These are phyloP conservation scores for Melinaea marsaeus DNA, from an alignment of 2,888 invertebrate species.

Conservation along the genomic window DNA sequence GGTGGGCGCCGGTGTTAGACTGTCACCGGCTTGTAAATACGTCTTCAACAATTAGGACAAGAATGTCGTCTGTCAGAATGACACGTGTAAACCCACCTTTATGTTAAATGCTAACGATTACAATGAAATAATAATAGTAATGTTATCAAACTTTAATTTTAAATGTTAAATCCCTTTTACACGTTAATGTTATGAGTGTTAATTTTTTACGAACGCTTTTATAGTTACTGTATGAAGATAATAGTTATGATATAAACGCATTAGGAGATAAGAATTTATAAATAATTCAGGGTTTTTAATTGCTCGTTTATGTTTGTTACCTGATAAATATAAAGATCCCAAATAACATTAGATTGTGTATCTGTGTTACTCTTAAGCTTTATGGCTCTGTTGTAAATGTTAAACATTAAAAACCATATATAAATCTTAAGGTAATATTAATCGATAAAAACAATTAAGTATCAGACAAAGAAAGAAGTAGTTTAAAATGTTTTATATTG, in stretches of 20 bases:
- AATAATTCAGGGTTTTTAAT: conserved; percentile 34
- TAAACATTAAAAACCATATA: neutral
- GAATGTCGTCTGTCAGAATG: conserved; percentile 22
- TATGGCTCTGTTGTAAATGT: conserved; percentile 1
- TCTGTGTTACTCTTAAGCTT: conserved; percentile 13
- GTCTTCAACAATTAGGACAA: conserved; percentile 34
- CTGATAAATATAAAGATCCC: conserved; percentile 38
- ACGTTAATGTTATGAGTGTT: conserved; percentile 32
- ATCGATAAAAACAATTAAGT: too few species aligned
- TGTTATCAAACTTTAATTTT: neutral
- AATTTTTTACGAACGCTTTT: conserved; percentile 33
- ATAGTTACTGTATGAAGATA: conserved; percentile 36
- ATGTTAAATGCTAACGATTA: conserved; percentile 47
- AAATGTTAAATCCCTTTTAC: conserved; percentile 22
- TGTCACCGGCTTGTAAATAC: conserved; percentile 44
- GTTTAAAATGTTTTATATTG: too few species aligned
- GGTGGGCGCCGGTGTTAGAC: conserved; percentile 43
- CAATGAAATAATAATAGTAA: conserved; percentile 18
- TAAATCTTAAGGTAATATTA: too few species aligned
- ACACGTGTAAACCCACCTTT: conserved; percentile 39
- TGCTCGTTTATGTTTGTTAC: conserved; percentile 35
- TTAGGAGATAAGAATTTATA: conserved; percentile 37
- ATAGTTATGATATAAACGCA: conserved; percentile 39
- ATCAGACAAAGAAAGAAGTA: too few species aligned
- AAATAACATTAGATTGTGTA: conserved; percentile 18